Evolutionary conservation across 1,140 invertebrate species (phyloP).

Genomic region (Lutraria rhynchaena): DNA sequence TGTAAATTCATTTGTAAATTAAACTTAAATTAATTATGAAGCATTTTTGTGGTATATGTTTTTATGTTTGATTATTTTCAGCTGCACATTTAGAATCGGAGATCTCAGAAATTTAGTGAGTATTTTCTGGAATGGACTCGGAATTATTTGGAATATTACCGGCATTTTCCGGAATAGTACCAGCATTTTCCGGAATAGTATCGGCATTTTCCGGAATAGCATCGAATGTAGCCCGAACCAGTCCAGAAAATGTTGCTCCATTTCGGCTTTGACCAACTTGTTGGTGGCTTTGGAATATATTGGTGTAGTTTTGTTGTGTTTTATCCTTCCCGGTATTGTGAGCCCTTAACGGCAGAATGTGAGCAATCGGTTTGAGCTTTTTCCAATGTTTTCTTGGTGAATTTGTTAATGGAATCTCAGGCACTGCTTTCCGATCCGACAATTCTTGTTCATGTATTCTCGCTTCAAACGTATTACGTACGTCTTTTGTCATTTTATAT

Average conservation of each 20-base stretch:
- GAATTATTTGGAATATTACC: too few species aligned
- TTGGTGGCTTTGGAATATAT: not conserved
- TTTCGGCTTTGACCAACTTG: not conserved
- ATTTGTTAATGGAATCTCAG: not conserved
- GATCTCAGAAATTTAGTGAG: too few species aligned
- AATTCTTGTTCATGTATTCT: constrained; percentile 15
- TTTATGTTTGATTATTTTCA: too few species aligned
- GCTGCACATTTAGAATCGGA: too few species aligned
- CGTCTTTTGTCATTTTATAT: constrained; percentile 8
- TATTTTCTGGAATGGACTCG: too few species aligned
- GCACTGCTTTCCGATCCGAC: not conserved
- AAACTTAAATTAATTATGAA: too few species aligned
- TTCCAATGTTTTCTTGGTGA: constrained; percentile 4
- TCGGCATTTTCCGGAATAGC: too few species aligned
- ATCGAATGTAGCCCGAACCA: not conserved
- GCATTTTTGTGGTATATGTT: too few species aligned
- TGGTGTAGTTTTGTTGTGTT: not conserved
- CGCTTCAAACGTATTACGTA: not conserved
- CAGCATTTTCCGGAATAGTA: too few species aligned
- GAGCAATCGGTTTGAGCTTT: constrained; percentile 19
- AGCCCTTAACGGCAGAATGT: not conserved
- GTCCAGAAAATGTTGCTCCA: constrained; percentile 9
- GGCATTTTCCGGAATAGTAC: too few species aligned
- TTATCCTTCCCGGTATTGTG: not conserved
- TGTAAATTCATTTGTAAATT: too few species aligned